Base-by-base conservation (phyloP, 2,797 vertebrate species). In the Acipenser ruthenus region DNA sequence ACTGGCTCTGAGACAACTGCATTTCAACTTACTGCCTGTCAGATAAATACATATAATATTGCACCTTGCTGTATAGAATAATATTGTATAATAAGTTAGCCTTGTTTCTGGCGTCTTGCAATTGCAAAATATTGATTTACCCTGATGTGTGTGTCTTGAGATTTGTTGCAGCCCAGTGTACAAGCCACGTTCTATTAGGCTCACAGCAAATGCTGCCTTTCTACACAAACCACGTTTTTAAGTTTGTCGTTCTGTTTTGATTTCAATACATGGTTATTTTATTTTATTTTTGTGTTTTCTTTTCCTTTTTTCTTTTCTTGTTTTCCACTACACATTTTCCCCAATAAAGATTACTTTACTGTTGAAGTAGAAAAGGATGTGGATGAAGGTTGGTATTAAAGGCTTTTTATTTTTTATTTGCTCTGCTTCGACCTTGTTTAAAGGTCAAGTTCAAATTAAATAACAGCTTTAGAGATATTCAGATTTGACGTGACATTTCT, bases 361-460 rank as follows among this genome's bases (percentile, higher is more conserved):
- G 81, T 93, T 89, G 90, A 94, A 87, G 79, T 93, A 84, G 89
- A 91, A 82, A 90, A 92, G 79, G 91, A 94, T 84, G 77, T 90
- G 85, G 88, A 93, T 73, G 84, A 92, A 93, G 94, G 93, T 94
- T 90, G 86, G 93, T 95, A 88, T 85, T 75, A 83, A 76, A 78
- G 61, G 75, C 75, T 78, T 15, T 69, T 66, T 58, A 37, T 37
- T 37, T 37, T 37, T 58, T 11, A n/a, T 13, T 70, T 60, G n/a
- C 72, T 62, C 13, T 68, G 9, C 18, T 63, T 59, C 49, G 51
- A 49, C 52, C 69, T 58, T 23, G n/a, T 60, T 79, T 67, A 70
- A 72, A 63, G 79, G 77, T 71, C 73, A 78, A 73, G 70, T 18
- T 56, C 48, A 70, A 74, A 49, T 11, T 37, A 37, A 37, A 37